phyloP scores from a whole-genome alignment of 2,888 invertebrate genomes.

The Parelbella ahira region DNA sequence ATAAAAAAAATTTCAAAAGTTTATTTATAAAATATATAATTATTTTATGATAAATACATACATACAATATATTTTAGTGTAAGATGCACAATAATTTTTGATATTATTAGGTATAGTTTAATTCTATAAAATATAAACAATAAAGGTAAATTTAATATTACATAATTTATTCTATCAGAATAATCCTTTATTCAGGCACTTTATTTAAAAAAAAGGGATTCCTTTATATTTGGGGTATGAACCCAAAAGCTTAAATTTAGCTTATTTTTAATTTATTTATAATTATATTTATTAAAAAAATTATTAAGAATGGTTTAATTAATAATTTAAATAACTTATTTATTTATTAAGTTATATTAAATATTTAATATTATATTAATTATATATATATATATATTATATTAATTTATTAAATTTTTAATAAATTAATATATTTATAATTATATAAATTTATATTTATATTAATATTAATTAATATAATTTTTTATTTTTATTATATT shows the following conservation, averaged over 20 bases:
- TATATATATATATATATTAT: too few relatives aligned
- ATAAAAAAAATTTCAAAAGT: slow-evolving; percentile 41
- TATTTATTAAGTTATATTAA: neutral
- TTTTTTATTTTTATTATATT: slow-evolving; percentile 29
- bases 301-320: slow-evolving; percentile 35
- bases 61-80: slow-evolving; percentile 79
- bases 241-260: slow-evolving; percentile 82
- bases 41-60: slow-evolving; percentile 21
- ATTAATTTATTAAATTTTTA: slow-evolving; percentile 1
- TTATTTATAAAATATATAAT: slow-evolving; percentile 29
- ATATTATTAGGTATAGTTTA: slow-evolving; percentile 81
- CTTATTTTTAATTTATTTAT: slow-evolving; percentile 58
- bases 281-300: slow-evolving; percentile 27
- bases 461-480: slow-evolving; percentile 33
- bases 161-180: slow-evolving; percentile 70
- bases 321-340: slow-evolving; percentile 12
- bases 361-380: slow-evolving; percentile 20
- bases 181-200: slow-evolving; percentile 72
- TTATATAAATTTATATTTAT: slow-evolving; percentile 8
- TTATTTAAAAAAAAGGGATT: slow-evolving; percentile 62
- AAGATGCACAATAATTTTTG: slow-evolving; percentile 82
- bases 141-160: slow-evolving; percentile 66
- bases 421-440: slow-evolving; percentile 27
- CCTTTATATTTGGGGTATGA: slow-evolving; percentile 82
- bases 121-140: slow-evolving; percentile 80